Conservation (phyloP, 2,797 vertebrate species). For the Tokudaia tokunoshimensis region DNA sequence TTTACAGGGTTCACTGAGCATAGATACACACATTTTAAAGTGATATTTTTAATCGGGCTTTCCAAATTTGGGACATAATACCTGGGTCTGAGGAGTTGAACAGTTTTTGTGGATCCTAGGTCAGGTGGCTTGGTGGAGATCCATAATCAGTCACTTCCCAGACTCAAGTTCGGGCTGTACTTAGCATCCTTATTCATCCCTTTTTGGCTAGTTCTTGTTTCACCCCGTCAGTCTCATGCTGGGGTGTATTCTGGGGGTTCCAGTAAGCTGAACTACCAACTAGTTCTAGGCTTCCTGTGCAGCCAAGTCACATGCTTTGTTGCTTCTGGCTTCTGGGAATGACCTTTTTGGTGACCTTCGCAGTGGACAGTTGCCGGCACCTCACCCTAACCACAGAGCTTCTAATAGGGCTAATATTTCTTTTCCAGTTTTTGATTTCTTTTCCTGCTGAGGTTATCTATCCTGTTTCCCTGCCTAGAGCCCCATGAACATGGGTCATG, state of each 20-base stretch:
- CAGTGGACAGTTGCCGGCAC: neutral
- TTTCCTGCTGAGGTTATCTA: neutral
- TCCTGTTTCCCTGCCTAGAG: neutral
- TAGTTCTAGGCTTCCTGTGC: neutral
- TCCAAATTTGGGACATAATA: neutral
- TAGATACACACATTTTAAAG: neutral
- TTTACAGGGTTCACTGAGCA: neutral
- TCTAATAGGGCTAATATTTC: neutral
- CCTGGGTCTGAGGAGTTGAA: neutral
- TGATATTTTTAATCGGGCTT: neutral
- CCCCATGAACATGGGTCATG: neutral
- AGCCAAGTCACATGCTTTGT: neutral
- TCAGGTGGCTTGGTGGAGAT: neutral
- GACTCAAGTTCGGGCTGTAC: neutral
- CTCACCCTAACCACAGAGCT: neutral
- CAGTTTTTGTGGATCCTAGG: neutral
- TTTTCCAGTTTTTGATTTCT: neutral
- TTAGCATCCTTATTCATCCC: neutral
- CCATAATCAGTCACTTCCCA: neutral
- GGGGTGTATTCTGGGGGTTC: neutral
- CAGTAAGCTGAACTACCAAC: neutral
- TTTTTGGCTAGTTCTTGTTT: neutral
- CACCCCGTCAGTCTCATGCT: neutral
- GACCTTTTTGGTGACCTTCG: neutral
- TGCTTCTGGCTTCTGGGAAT: neutral